Base-by-base conservation (phyloP, 2,113 vertebrate species). In the Gavia stellata region DNA sequence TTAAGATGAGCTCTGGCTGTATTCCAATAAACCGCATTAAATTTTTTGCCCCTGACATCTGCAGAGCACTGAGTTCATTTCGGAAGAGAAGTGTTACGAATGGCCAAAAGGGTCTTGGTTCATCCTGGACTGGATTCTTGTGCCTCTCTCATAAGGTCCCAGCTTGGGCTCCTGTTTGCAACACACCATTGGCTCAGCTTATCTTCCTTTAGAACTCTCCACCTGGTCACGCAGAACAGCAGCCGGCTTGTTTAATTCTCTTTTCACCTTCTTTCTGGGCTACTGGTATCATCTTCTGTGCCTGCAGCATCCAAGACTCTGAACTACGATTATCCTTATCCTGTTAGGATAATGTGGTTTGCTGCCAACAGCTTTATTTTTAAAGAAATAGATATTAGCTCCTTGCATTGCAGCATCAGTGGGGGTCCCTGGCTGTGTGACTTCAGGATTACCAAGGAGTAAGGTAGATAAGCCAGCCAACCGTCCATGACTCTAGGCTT, bases 21-120 rank as follows among this genome's bases (percentile, higher is more conserved):
- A 6, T 7, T 34, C 42, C 72, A 47, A 3, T 4, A n/a, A 73
- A 17, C 11, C 1, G 0, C 56, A 40, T 17, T 11, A 5, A 6
- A 9, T 28, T 44, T 42, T 61, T 47, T 40, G 31, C 36, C 26
- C 45, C 13, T 7, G 14, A 3, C 20, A 23, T 18, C 66, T 4
- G 6, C 4, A 36, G 26, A 29, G 45, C 65, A 10, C 28, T 0
- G 0, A 36, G 66, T 12, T 74, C 34, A 8, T 50, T 45, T 62
- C 23, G 3, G 38, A 28, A 19, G 29, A 74, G 45, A 38, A n/a
- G 38, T 58, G 59, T 38, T 56, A 31, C 1, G 1, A 31, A 8
- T 8, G 36, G 47, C 83, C 26, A 40, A 23, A n/a, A 74, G 9
- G 66, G 9, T 26, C 12, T 62, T 23, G 38, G 42, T 23, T 79